These are phyloP conservation scores for Lates calcarifer DNA, from an alignment of 2,113 vertebrate genomes.

Conservation along the genomic window DNA sequence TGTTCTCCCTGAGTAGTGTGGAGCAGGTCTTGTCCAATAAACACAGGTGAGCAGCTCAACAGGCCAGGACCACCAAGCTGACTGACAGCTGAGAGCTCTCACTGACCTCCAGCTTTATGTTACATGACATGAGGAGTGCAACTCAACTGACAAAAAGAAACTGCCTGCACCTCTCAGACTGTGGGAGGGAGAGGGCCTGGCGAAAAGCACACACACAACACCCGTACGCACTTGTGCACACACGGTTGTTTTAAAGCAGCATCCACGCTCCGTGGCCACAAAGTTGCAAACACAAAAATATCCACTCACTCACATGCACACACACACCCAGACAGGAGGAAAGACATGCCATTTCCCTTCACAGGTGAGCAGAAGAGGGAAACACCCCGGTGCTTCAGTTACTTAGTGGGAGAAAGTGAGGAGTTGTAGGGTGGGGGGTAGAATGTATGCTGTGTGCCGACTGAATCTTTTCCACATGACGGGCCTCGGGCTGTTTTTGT, in stretches of 20 bases:
- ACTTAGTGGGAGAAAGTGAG: conserved; percentile 74
- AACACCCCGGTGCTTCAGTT: conserved; percentile 74
- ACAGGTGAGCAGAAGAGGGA: conserved; percentile 79
- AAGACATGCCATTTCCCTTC: conserved; percentile 66
- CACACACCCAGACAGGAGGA: conserved; percentile 40
- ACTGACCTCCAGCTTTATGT: conserved; percentile 85
- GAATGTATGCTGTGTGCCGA: conserved; percentile 77
- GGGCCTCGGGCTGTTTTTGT: conserved; percentile 86
- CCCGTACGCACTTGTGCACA: conserved; percentile 17
- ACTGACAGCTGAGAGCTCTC: conserved; percentile 86
- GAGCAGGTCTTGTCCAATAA: conserved; percentile 83
- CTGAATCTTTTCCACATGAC: conserved; percentile 87
- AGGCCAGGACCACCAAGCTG: conserved; percentile 84
- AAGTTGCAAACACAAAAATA: conserved; percentile 60
- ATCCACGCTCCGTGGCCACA: conserved; percentile 49
- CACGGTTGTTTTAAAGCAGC: conserved; percentile 48
- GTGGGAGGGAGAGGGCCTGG: conserved; percentile 12
- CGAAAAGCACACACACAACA: conserved; percentile 22
- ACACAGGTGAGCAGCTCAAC: conserved; percentile 84
- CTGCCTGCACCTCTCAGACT: conserved; percentile 57
- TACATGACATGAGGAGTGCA: conserved; percentile 87
- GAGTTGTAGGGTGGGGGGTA: conserved; percentile 47
- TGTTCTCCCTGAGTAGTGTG: conserved; percentile 80
- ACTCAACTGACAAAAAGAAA: conserved; percentile 79
- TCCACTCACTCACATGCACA: conserved; percentile 32